These are phyloP conservation scores for Druon quercuslanigerum DNA, from an alignment of 1,140 invertebrate species.

Conservation along the genomic window DNA sequence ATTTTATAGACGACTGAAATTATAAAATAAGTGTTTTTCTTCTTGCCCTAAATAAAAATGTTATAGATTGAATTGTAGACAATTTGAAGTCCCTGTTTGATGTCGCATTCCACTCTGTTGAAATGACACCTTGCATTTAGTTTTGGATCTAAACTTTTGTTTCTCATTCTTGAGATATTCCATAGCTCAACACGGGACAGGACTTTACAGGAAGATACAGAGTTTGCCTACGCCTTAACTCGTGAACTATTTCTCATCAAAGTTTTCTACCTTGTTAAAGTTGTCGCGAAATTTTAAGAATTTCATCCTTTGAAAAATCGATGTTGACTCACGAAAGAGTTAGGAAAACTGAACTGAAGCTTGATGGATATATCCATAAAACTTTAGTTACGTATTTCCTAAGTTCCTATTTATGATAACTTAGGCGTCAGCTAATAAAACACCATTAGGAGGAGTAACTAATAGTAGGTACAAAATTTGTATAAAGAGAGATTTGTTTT, in stretches of 20 bases:
- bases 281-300: constrained; percentile 43
- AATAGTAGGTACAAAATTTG: too few relatives aligned
- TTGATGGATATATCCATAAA: neutral
- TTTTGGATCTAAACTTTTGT: constrained; percentile 8
- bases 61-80: neutral
- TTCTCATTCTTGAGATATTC: constrained; percentile 3
- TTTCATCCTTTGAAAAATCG: constrained; percentile 32
- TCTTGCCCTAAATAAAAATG: neutral
- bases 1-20: too few relatives aligned
- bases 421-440: too few relatives aligned
- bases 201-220: neutral
- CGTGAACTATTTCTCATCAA: constrained; percentile 36
- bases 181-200: neutral
- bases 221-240: constrained; percentile 18
- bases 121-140: neutral
- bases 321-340: constrained; percentile 16
- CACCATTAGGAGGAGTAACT: too few relatives aligned
- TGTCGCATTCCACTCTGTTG: neutral
- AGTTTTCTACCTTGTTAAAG: constrained; percentile 46
- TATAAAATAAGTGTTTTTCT: too few relatives aligned
- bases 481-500: too few relatives aligned
- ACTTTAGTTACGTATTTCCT: too few relatives aligned
- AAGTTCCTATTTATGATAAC: too few relatives aligned
- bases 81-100: neutral
- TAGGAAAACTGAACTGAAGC: neutral